Evolutionary conservation across 2,888 invertebrate species (phyloP).

Genomic region (Cryptocephalus primarius): DNA sequence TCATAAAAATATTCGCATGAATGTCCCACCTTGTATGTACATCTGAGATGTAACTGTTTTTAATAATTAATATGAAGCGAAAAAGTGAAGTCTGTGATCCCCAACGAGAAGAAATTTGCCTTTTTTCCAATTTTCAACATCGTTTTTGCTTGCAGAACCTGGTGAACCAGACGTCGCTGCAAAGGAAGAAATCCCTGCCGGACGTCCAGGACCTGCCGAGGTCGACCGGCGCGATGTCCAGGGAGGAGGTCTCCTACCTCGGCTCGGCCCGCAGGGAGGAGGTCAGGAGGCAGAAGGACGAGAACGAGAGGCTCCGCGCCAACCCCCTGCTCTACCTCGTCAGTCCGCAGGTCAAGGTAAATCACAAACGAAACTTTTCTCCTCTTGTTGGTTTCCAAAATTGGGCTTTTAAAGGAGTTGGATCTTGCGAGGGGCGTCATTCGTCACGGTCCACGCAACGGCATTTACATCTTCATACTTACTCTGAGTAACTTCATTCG

Average conservation of each 20-base stretch:
- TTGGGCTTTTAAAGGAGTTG: no score
- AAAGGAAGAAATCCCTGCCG: conserved; percentile 93
- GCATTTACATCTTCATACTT: no score
- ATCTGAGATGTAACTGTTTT: no score
- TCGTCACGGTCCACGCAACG: no score
- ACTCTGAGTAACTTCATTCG: no score
- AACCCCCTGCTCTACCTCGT: conserved; percentile 92
- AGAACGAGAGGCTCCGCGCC: conserved; percentile 82
- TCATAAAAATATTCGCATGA: no score
- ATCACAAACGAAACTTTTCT: conserved; percentile 14
- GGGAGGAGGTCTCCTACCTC: conserved; percentile 90
- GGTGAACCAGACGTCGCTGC: conserved; percentile 65
- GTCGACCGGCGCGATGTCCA: conserved; percentile 73
- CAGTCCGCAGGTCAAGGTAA: conserved; percentile 95
- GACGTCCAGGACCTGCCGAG: conserved; percentile 81
- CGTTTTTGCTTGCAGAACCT: conserved; percentile 61
- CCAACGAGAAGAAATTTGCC: no score
- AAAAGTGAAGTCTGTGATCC: no score
- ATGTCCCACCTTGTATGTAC: no score
- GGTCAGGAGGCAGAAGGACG: conserved; percentile 80
- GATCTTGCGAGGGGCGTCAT: no score
- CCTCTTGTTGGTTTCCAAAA: neutral
- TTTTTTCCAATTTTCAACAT: no score
- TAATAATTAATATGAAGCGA: no score
- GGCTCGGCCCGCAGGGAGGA: conserved; percentile 93